Evolutionary conservation across 2,888 invertebrate species (phyloP).

Genomic region (Azorinus chamasolen): DNA sequence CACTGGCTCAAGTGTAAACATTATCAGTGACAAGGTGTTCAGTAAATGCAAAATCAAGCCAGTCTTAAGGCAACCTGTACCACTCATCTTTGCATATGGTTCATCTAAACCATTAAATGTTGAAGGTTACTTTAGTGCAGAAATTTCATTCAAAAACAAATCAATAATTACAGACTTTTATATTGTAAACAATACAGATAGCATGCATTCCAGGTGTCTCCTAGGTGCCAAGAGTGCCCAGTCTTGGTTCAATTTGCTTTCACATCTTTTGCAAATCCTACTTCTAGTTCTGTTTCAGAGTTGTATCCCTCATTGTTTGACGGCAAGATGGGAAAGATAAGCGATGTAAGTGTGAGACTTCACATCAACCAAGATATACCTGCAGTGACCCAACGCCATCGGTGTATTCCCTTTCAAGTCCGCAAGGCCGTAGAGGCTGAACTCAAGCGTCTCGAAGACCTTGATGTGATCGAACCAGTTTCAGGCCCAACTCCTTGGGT

Average conservation of each 20-base stretch:
- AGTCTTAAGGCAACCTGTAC: neutral
- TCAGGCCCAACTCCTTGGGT: slow-evolving; percentile 76
- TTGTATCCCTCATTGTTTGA: slow-evolving; percentile 25
- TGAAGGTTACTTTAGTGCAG: slow-evolving; percentile 16
- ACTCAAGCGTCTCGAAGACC: slow-evolving; percentile 57
- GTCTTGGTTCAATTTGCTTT: slow-evolving; percentile 19
- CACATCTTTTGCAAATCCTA: slow-evolving; percentile 11
- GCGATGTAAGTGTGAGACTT: slow-evolving; percentile 40
- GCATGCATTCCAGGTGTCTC: slow-evolving; percentile 4
- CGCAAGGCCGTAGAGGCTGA: slow-evolving; percentile 65
- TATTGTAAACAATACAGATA: slow-evolving; percentile 9
- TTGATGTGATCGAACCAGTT: slow-evolving; percentile 74
- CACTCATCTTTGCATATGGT: slow-evolving; percentile 39
- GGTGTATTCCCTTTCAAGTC: slow-evolving; percentile 62
- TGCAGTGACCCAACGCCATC: slow-evolving; percentile 47
- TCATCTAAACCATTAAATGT: slow-evolving; percentile 20
- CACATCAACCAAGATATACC: slow-evolving; percentile 50
- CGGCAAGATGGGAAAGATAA: slow-evolving; percentile 47
- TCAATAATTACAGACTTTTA: slow-evolving; percentile 2
- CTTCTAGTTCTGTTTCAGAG: slow-evolving; percentile 14
- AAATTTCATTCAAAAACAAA: slow-evolving; percentile 22
- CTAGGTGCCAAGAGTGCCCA: slow-evolving; percentile 3
- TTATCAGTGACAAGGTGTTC: slow-evolving; percentile 18
- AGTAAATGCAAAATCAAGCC: neutral
- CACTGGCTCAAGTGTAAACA: slow-evolving; percentile 41